phyloP scores from a whole-genome alignment of 2,888 invertebrate species.

The Molorchus minor region DNA sequence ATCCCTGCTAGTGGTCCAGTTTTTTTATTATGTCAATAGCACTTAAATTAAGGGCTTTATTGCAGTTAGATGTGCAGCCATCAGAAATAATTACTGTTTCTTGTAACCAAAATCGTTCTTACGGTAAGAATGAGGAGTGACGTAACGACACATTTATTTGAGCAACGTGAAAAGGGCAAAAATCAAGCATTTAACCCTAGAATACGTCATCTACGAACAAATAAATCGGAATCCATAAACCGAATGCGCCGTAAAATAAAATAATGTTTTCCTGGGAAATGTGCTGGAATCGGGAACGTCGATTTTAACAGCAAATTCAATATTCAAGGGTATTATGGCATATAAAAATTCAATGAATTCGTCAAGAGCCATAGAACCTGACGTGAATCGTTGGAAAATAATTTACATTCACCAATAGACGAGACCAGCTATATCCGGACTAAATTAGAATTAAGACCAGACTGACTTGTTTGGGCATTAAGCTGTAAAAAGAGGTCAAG shows the following conservation, averaged over 20 bases:
- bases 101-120: no score
- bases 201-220: no score
- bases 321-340: constrained; percentile 38
- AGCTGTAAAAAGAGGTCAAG: no score
- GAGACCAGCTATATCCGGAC: constrained; percentile 11
- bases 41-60: no score
- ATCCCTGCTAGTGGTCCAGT: no score
- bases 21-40: no score
- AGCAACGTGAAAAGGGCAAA: not conserved
- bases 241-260: constrained; percentile 11
- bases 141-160: no score
- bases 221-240: not conserved
- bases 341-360: constrained; percentile 47
- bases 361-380: constrained; percentile 45
- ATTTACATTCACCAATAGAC: constrained; percentile 38
- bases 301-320: constrained; percentile 37
- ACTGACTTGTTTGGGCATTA: no score
- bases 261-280: constrained; percentile 22
- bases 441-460: constrained; percentile 15
- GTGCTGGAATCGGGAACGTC: constrained; percentile 31
- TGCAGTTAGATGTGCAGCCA: no score
- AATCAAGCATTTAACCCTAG: no score
- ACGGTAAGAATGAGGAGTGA: no score
- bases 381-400: constrained; percentile 40
- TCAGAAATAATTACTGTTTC: no score